These are phyloP conservation scores for Drosophila differens DNA, from an alignment of 2,888 invertebrate species.

Conservation along the genomic window DNA sequence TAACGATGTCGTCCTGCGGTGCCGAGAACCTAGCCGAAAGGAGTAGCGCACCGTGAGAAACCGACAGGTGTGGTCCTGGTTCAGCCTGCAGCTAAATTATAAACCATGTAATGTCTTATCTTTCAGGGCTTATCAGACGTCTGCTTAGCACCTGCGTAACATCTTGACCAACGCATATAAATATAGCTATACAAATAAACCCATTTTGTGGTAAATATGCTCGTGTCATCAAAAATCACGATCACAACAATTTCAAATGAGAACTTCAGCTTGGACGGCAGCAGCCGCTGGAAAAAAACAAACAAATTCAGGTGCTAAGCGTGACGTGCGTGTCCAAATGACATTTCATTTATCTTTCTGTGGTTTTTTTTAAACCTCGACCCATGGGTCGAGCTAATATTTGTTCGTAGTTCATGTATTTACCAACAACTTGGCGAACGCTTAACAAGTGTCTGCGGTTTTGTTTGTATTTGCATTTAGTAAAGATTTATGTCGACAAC, in stretches of 20 bases:
- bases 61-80: constrained; percentile 56
- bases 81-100: background rate
- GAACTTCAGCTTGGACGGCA: constrained; percentile 21
- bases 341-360: constrained; percentile 66
- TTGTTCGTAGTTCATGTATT: constrained; percentile 55
- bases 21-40: constrained; percentile 21
- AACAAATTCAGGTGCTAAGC: constrained; percentile 68
- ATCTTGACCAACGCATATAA: constrained; percentile 25
- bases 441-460: constrained; percentile 65
- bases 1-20: constrained; percentile 58
- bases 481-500: constrained; percentile 13
- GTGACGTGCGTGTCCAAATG: constrained; percentile 74
- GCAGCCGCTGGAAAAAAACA: constrained; percentile 39
- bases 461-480: constrained; percentile 43
- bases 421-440: constrained; percentile 59
- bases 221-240: constrained; percentile 74
- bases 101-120: constrained; percentile 27
- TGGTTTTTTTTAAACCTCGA: constrained; percentile 12
- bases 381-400: constrained; percentile 45
- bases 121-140: constrained; percentile 23
- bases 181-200: constrained; percentile 42
- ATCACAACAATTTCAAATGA: constrained; percentile 40
- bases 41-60: constrained; percentile 43
- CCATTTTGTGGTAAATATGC: constrained; percentile 70
- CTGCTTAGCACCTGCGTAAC: constrained; percentile 46